These are phyloP conservation scores for Gymnothorax reevesii DNA, from an alignment of 2,797 vertebrate species.

Conservation along the genomic window DNA sequence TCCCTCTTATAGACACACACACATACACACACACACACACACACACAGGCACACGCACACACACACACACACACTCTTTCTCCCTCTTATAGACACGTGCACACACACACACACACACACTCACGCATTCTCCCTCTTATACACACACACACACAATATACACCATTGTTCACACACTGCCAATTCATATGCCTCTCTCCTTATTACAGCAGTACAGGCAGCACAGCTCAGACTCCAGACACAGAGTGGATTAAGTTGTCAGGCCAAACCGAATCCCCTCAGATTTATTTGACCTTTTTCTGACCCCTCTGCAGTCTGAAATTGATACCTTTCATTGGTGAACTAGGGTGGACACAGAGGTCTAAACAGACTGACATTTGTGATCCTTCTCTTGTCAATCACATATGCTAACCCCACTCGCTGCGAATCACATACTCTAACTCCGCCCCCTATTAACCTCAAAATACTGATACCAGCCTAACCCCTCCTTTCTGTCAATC, in stretches of 20 bases:
- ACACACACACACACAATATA: too few relatives aligned
- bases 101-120: neutral
- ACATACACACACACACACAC: neutral
- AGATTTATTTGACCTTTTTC: neutral
- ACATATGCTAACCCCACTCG: neutral
- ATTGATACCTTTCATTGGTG: neutral
- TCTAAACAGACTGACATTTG: neutral
- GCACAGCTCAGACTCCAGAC: neutral
- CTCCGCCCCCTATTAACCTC: too few relatives aligned
- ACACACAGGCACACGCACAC: too few relatives aligned
- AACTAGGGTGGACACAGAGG: neutral
- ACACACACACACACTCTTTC: neutral
- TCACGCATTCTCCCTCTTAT: too few relatives aligned
- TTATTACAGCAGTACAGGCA: neutral
- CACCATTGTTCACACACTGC: too few relatives aligned
- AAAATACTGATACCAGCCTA: too few relatives aligned
- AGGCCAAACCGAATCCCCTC: neutral
- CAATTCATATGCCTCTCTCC: neutral
- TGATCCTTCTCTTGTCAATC: neutral
- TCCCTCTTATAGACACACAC: neutral
- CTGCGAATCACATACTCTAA: too few relatives aligned
- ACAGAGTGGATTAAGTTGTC: neutral
- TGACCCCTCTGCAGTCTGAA: neutral
- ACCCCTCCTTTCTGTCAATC: too few relatives aligned
- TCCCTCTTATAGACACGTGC: neutral